Percentiles rank a stretch among this genome's conserved stretches.
Conservation (phyloP, 2,797 vertebrate genomes). For the Rhinichthys osculus region DNA sequence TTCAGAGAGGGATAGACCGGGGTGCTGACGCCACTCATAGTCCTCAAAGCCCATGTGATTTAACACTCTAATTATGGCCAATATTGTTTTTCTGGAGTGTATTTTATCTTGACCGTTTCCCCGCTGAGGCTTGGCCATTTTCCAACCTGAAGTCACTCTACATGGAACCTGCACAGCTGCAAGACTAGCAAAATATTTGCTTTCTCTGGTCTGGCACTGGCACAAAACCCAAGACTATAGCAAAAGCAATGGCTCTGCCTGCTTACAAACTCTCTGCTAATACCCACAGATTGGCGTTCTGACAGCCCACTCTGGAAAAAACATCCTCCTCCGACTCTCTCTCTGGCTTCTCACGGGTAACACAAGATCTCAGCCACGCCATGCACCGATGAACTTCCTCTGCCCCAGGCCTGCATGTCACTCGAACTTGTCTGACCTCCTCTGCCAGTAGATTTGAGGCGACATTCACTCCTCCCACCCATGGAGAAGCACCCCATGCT, state of each 20-base stretch:
- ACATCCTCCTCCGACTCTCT: conserved; percentile 39
- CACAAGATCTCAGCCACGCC: conserved; percentile 33
- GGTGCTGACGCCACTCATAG: conserved; percentile 48
- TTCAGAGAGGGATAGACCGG: conserved; percentile 32
- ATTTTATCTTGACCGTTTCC: conserved; percentile 62
- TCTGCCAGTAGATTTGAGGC: conserved; percentile 42
- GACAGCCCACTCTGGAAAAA: conserved; percentile 49
- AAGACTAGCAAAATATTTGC: conserved; percentile 65
- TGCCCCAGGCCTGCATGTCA: conserved; percentile 46
- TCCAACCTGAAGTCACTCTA: conserved; percentile 58
- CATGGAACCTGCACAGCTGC: conserved; percentile 63
- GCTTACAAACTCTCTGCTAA: conserved; percentile 54
- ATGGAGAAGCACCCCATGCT: conserved; percentile 44
- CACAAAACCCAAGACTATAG: conserved; percentile 61
- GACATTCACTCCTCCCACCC: conserved; percentile 49
- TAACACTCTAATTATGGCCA: conserved; percentile 64
- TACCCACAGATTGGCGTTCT: conserved; percentile 55
- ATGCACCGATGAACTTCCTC: conserved; percentile 56
- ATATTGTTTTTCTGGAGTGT: conserved; percentile 60
- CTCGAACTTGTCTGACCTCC: conserved; percentile 48
- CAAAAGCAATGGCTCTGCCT: conserved; percentile 58
- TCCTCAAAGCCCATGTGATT: conserved; percentile 56
- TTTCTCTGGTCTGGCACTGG: conserved; percentile 64
- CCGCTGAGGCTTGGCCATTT: conserved; percentile 53
- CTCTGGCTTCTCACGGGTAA: conserved; percentile 51